phyloP scores from a whole-genome alignment of 2,888 invertebrate genomes.

The Drosophila putrida region DNA sequence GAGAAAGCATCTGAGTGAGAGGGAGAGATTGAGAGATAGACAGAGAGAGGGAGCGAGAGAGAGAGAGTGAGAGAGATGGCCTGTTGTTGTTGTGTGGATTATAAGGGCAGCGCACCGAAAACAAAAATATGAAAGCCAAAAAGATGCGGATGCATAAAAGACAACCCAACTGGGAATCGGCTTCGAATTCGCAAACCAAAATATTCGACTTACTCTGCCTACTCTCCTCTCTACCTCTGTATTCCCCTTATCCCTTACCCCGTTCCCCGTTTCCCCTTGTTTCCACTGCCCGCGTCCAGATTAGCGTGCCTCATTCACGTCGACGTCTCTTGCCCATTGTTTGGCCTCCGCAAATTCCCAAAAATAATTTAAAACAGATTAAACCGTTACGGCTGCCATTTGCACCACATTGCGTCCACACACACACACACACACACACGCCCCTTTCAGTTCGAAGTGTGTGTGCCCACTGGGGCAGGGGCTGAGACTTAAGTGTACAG shows the following conservation, averaged over 20 bases:
- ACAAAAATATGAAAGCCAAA: constrained; percentile 62
- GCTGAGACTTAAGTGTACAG: constrained; percentile 10
- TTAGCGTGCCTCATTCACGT: constrained; percentile 45
- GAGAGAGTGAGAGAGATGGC: constrained; percentile 27
- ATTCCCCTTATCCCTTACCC: background rate
- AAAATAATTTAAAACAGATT: constrained; percentile 85
- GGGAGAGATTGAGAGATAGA: constrained; percentile 21
- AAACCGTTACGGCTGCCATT: constrained; percentile 84
- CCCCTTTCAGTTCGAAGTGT: constrained; percentile 18
- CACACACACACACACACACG: constrained; percentile 39
- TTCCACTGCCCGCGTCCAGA: constrained; percentile 34
- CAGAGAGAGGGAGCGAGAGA: constrained; percentile 16
- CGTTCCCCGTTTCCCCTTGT: background rate
- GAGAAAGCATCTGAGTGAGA: background rate
- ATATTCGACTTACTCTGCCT: constrained; percentile 25
- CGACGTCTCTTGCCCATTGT: constrained; percentile 45
- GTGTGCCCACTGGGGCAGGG: constrained; percentile 6
- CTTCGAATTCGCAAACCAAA: constrained; percentile 47
- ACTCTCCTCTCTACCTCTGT: background rate
- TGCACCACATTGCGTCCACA: constrained; percentile 73
- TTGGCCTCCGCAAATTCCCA: constrained; percentile 57
- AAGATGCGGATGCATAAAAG: constrained; percentile 48
- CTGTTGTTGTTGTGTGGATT: constrained; percentile 61
- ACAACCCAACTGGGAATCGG: constrained; percentile 48
- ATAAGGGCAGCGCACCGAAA: constrained; percentile 67